Conservation (phyloP, 2,888 invertebrate species). For the Petrolisthes cinctipes region DNA sequence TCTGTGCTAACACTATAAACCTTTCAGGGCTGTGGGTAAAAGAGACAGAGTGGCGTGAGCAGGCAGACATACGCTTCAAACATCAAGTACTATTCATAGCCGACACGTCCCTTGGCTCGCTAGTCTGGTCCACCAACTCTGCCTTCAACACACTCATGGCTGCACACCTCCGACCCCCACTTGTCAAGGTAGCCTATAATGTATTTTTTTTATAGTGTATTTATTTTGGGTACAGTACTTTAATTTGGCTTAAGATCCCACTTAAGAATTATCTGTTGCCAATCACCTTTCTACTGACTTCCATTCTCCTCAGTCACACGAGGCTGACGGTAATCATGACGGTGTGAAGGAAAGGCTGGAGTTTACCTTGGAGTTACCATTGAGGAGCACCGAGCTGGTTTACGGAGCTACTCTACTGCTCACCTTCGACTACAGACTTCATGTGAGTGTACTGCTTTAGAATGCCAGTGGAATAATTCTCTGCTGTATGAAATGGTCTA, state of each 20-base stretch:
- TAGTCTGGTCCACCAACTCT: conserved; percentile 41
- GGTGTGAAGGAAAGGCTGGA: conserved; percentile 50
- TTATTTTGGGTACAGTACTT: too few species aligned
- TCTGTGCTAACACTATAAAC: background rate
- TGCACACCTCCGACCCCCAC: conserved; percentile 13
- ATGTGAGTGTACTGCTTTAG: conserved; percentile 27
- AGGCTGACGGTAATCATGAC: conserved; percentile 50
- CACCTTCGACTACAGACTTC: conserved; percentile 48
- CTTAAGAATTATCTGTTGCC: too few species aligned
- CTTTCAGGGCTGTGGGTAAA: conserved; percentile 51
- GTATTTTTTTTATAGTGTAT: too few species aligned
- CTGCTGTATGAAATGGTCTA: too few species aligned
- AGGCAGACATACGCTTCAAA: conserved; percentile 39
- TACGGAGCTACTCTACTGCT: conserved; percentile 39
- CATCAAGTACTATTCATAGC: conserved; percentile 36
- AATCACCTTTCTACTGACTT: too few species aligned
- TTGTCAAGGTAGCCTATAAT: conserved; percentile 17
- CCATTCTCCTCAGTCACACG: conserved; percentile 40
- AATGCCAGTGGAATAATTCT: too few species aligned
- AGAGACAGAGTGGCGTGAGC: conserved; percentile 41
- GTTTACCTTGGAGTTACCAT: conserved; percentile 37
- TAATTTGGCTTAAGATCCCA: too few species aligned
- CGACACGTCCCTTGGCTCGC: conserved; percentile 32
- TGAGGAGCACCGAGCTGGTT: conserved; percentile 33
- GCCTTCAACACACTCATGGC: conserved; percentile 21